Percentiles rank a stretch among this genome's conserved stretches.
Evolutionary conservation across 2,113 vertebrate species (phyloP).

Genomic region (Carettochelys insculpta): DNA sequence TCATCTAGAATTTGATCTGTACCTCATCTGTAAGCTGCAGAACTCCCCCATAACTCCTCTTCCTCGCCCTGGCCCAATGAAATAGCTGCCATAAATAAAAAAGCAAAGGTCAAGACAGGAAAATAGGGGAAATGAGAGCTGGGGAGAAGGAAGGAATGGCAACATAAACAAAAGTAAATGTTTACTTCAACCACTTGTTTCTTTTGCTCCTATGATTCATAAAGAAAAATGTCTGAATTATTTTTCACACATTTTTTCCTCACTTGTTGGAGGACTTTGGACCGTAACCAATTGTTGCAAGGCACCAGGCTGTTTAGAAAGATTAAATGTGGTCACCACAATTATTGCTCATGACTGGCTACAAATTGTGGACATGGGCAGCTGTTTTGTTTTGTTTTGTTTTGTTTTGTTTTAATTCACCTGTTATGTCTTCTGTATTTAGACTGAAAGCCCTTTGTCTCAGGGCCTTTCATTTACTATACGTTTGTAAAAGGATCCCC

Average conservation of each 20-base stretch:
- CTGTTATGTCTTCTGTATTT: not conserved
- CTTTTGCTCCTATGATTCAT: not conserved
- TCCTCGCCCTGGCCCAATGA: too few relatives aligned
- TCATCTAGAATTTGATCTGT: constrained; percentile 15
- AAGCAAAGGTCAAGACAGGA: not conserved
- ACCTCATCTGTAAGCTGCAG: not conserved
- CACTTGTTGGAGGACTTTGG: not conserved
- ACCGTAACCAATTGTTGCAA: too few relatives aligned
- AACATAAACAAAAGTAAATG: constrained; percentile 4
- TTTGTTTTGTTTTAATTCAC: not conserved
- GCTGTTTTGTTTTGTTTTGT: too few relatives aligned
- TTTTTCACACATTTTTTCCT: not conserved
- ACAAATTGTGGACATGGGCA: not conserved
- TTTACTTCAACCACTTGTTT: not conserved
- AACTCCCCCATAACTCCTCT: not conserved
- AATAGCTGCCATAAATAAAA: constrained; percentile 14
- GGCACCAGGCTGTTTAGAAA: not conserved
- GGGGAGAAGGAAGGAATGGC: not conserved
- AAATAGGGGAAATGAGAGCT: not conserved
- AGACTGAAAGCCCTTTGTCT: not conserved
- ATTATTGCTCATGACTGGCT: not conserved
- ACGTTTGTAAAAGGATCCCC: not conserved
- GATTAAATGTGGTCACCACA: constrained; percentile 9
- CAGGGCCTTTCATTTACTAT: not conserved
- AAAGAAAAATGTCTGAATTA: not conserved